These are phyloP conservation scores for Eulimnadia texana DNA, from an alignment of 1,140 invertebrate genomes.

Conservation along the genomic window DNA sequence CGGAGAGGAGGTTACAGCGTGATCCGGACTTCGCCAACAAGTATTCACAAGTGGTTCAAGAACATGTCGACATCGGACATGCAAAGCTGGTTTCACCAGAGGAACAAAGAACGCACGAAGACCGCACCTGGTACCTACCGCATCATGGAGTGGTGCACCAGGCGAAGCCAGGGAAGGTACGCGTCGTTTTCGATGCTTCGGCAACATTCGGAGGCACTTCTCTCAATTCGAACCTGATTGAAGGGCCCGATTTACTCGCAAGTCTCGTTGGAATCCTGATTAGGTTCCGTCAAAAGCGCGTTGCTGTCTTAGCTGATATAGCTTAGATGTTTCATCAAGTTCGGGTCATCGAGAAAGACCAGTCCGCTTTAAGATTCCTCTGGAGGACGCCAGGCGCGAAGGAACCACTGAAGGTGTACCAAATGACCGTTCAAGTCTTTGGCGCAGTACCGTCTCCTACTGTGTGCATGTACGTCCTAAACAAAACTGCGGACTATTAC, in stretches of 20 bases:
- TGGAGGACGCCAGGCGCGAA: conserved; percentile 3
- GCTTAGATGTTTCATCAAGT: conserved; percentile 14
- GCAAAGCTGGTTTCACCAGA: not conserved
- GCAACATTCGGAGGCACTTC: conserved; percentile 17
- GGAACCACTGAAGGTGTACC: not conserved
- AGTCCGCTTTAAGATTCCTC: not conserved
- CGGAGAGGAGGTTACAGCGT: not conserved
- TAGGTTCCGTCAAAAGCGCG: conserved; percentile 18
- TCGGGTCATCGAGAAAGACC: not conserved
- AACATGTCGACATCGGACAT: conserved; percentile 13
- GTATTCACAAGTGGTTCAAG: conserved; percentile 5
- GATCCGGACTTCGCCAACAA: not conserved
- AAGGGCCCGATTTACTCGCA: conserved; percentile 28
- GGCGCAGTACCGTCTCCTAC: conserved; percentile 3
- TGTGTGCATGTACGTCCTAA: not conserved
- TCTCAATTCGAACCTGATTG: conserved; percentile 21
- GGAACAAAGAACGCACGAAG: not conserved
- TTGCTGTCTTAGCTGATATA: conserved; percentile 18
- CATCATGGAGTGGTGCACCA: conserved; percentile 21
- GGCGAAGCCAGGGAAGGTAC: not conserved
- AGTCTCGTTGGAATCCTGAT: conserved; percentile 20
- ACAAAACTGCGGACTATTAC: not conserved
- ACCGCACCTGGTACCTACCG: conserved; percentile 19
- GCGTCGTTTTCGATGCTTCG: conserved; percentile 8
- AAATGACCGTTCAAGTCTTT: not conserved